These are phyloP conservation scores for Parus major DNA, from an alignment of 2,113 vertebrate genomes.

Conservation along the genomic window DNA sequence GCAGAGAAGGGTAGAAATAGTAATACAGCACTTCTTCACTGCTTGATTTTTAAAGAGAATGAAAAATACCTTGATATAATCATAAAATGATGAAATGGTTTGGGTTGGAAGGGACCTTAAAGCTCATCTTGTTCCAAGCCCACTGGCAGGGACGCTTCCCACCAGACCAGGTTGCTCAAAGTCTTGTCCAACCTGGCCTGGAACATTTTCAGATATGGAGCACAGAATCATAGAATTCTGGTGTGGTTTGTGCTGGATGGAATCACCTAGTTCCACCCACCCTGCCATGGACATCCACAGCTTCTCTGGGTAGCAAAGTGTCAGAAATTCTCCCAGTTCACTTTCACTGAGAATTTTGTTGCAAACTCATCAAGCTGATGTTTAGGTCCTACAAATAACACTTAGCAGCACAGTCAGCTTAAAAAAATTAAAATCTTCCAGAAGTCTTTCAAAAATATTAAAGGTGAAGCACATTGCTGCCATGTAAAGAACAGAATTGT, in stretches of 20 bases:
- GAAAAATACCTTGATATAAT: neutral
- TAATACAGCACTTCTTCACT: rapidly evolving
- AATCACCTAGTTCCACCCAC: neutral
- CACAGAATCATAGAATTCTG: neutral
- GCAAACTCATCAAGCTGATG: too few species aligned
- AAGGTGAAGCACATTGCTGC: neutral
- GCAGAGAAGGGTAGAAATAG: neutral
- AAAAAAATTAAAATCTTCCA: neutral
- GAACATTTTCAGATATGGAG: neutral
- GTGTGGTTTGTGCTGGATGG: neutral
- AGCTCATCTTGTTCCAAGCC: neutral
- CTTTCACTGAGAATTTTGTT: neutral
- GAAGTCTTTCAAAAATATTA: neutral
- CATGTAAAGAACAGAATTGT: neutral
- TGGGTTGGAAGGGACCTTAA: neutral
- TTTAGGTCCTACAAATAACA: neutral
- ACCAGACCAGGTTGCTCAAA: neutral
- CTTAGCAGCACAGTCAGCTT: neutral
- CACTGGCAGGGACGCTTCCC: neutral
- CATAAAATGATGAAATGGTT: neutral
- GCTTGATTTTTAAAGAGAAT: neutral
- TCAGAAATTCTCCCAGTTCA: neutral
- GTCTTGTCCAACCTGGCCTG: neutral
- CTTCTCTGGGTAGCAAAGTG: neutral
- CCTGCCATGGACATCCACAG: rapidly evolving